phyloP scores from a whole-genome alignment of 2,113 vertebrate genomes.

The Clinocottus analis region DNA sequence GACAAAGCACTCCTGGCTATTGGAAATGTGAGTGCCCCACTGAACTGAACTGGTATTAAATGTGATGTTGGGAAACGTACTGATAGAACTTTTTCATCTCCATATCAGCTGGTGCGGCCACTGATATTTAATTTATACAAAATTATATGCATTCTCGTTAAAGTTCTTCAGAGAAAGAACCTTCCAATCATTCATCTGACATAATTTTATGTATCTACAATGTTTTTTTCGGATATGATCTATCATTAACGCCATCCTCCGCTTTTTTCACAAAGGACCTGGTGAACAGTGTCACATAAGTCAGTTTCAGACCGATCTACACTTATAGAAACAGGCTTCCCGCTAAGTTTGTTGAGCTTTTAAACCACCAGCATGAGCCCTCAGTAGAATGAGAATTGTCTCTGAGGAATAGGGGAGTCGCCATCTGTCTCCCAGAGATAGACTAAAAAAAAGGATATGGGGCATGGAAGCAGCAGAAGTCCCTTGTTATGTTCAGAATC shows the following conservation, averaged over 20 bases:
- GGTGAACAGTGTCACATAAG: neutral
- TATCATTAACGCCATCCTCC: neutral
- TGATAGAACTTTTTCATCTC: neutral
- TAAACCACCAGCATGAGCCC: neutral
- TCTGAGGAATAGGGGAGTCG: neutral
- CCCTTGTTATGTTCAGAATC: neutral
- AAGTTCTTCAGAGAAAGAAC: no score
- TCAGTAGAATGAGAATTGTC: neutral
- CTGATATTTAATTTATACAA: no score
- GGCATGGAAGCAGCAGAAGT: neutral
- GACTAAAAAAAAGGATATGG: neutral
- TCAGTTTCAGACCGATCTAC: neutral
- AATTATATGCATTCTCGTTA: no score
- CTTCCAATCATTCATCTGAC: neutral
- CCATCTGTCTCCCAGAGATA: neutral
- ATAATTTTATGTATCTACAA: neutral
- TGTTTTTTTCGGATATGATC: neutral
- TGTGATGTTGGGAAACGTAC: conserved; percentile 2
- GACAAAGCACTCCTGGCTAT: conserved; percentile 98
- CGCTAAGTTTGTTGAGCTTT: neutral
- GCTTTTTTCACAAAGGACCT: neutral
- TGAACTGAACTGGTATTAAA: neutral
- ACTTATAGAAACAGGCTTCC: neutral
- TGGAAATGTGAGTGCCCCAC: conserved; percentile 90
- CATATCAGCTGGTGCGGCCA: no score